Evolutionary conservation across 2,888 invertebrate species (phyloP), one percentile per base, ranked within the genome.

Genomic region (Podotricha telesiphe): DNA sequence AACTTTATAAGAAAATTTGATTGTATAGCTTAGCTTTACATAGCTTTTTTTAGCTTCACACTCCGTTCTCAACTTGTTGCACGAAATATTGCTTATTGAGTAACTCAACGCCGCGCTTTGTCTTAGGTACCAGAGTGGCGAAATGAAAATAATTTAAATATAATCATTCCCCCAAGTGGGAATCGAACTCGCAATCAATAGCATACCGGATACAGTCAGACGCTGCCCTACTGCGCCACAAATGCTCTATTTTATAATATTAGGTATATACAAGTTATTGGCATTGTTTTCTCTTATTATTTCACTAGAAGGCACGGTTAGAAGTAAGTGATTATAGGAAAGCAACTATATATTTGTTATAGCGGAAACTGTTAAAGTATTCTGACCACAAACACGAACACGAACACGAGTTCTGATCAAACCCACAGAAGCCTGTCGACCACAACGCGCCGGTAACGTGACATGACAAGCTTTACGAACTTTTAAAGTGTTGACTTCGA

Each of bases 401-500:
- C 55, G 64, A 64, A 68, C 63, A 48, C 28, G 22, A 65, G 45
- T 64, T 22, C 63, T 40, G 63, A 68, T 63, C 68, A 48, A 68
- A 37, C 62, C 55, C 63, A 13, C 20, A 45, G 28, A 61, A 61
- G 51, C 42, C 59, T 42, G 67, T 61, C 67, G 56, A 59, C 70
- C 67, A 40, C 67, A 55, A 67, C 55, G 42, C 66, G 20, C 55
- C 55, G 28, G 56, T 67, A 67, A 67, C 71, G 55, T 66, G 63
- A 63, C 69, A 28, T 61, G 69, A 66, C 58, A 50, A 59, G 72
- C 69, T 72, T 70, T 70, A 40, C 61, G n/a, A 65, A 66, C 40
- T 67, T 70, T 69, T 62, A 48, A 67, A 69, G 48, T 61, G 48
- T 65, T 67, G 50, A 28, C 50, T 45, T 62, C 66, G 47, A 58